These are phyloP conservation scores for Mercenaria mercenaria DNA, from an alignment of 1,140 invertebrate species.

Conservation along the genomic window DNA sequence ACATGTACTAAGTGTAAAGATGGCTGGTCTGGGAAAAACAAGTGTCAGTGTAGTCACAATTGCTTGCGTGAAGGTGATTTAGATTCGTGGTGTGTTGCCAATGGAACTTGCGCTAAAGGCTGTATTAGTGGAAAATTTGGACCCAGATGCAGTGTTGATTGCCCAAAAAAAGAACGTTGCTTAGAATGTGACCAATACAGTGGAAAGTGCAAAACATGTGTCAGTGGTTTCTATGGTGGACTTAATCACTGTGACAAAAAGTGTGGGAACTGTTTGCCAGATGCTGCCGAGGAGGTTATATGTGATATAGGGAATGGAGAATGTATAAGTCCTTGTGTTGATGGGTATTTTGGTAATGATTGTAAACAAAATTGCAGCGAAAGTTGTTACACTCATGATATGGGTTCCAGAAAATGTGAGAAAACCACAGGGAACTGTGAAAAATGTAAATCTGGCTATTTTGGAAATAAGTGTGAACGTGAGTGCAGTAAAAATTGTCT, in stretches of 20 bases:
- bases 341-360: neutral
- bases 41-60: constrained; percentile 42
- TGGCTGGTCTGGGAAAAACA: neutral
- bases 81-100: neutral
- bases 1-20: constrained; percentile 11
- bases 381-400: neutral
- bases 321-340: neutral
- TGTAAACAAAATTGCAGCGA: neutral
- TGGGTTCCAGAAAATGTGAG: neutral
- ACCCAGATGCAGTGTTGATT: neutral
- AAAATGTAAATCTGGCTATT: neutral
- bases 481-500: neutral
- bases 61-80: neutral
- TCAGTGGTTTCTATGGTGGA: neutral
- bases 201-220: constrained; percentile 9
- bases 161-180: neutral
- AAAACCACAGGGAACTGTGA: constrained; percentile 1
- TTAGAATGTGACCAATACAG: neutral
- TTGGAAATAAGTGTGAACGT: neutral
- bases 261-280: constrained; percentile 12
- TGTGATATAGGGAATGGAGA: neutral
- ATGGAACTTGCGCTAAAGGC: constrained; percentile 11
- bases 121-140: constrained; percentile 18
- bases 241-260: neutral
- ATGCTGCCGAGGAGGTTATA: neutral